Conservation (phyloP, 2,888 invertebrate genomes). For the Phengaris alcon region DNA sequence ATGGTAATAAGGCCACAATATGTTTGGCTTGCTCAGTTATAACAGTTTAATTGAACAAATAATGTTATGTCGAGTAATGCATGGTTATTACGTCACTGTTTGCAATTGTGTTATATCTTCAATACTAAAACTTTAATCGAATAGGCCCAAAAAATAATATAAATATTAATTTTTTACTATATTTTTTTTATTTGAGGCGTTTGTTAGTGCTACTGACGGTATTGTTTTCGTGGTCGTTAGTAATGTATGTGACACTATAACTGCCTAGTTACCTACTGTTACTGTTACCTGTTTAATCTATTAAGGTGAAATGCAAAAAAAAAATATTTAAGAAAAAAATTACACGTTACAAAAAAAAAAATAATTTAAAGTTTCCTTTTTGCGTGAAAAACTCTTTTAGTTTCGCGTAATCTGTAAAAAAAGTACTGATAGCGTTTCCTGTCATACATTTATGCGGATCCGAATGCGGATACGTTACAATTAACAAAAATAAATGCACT, state of each 20-base stretch:
- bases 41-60: slow-evolving; percentile 24
- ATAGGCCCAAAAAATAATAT: too few species aligned
- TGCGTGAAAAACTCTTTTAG: slow-evolving; percentile 20
- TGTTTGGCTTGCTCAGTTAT: slow-evolving; percentile 24
- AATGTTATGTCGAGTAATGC: background rate
- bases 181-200: too few species aligned
- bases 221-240: too few species aligned
- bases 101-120: background rate
- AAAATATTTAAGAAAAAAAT: background rate
- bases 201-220: too few species aligned
- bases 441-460: slow-evolving; percentile 25
- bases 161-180: too few species aligned
- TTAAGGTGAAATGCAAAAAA: background rate
- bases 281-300: background rate
- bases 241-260: background rate
- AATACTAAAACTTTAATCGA: too few species aligned
- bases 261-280: background rate
- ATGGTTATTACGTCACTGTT: background rate
- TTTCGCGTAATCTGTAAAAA: slow-evolving; percentile 7
- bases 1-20: slow-evolving; percentile 31
- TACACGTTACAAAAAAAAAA: background rate
- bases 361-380: background rate
- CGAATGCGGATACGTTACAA: slow-evolving; percentile 22
- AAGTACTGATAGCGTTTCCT: slow-evolving; percentile 22
- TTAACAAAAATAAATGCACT: slow-evolving; percentile 28